Evolutionary conservation across 2,797 vertebrate species (phyloP).

Genomic region (Ibycter americanus): DNA sequence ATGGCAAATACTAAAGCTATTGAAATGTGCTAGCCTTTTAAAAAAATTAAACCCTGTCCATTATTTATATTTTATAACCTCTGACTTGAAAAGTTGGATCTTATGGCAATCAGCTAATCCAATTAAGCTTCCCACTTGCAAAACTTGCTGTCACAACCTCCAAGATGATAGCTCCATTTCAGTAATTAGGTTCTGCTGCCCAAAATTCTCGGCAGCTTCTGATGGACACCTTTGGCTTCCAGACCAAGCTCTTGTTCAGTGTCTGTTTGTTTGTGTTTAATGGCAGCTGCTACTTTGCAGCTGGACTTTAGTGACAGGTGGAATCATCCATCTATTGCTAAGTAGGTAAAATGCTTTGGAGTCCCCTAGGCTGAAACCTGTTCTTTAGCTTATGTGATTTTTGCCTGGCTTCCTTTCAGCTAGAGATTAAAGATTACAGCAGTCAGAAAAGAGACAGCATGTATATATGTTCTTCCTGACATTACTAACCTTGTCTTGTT

Average conservation of each 20-base stretch:
- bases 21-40: neutral
- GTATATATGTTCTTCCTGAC: neutral
- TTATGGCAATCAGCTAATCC: neutral
- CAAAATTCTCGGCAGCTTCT: neutral
- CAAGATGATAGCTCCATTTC: neutral
- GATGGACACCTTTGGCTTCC: neutral
- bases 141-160: neutral
- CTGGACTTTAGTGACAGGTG: neutral
- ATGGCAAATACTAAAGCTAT: neutral
- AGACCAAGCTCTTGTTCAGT: neutral
- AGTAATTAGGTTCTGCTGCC: neutral
- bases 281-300: neutral
- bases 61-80: neutral
- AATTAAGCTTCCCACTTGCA: neutral
- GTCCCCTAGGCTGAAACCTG: neutral
- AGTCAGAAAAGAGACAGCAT: neutral
- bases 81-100: neutral
- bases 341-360: neutral
- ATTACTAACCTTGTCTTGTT: conserved; percentile 89
- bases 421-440: neutral
- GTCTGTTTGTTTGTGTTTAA: neutral
- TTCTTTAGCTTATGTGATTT: neutral
- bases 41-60: neutral
- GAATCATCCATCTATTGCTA: neutral
- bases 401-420: neutral